Evolutionary conservation across 2,888 invertebrate genomes (phyloP).

Genomic region (Galerucella pusilla): DNA sequence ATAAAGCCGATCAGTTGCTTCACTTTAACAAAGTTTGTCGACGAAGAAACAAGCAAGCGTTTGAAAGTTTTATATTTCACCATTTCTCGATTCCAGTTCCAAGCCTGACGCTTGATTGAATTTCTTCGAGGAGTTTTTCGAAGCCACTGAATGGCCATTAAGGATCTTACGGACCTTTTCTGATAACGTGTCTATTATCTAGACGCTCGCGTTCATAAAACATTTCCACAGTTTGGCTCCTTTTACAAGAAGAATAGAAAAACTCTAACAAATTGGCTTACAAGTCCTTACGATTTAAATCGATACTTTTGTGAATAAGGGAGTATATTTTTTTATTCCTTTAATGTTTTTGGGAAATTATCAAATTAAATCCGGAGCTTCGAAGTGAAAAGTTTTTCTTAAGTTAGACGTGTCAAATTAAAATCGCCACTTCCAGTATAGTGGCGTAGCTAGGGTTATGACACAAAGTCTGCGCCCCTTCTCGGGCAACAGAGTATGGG

Average conservation of each 20-base stretch:
- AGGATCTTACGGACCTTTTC: neutral
- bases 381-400: too few species aligned
- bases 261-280: constrained; percentile 7
- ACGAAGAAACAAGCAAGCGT: neutral
- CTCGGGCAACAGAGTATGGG: too few species aligned
- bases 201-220: neutral
- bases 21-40: neutral
- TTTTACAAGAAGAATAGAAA: neutral
- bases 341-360: neutral
- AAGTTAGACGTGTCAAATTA: too few species aligned
- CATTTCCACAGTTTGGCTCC: constrained; percentile 1
- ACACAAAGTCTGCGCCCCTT: too few species aligned
- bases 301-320: neutral
- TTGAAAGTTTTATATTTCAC: constrained; percentile 3
- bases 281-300: neutral
- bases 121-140: constrained; percentile 9
- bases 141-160: constrained; percentile 13
- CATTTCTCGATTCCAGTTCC: neutral
- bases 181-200: constrained; percentile 22
- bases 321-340: neutral
- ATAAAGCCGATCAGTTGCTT: neutral
- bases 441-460: too few species aligned
- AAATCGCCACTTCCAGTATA: too few species aligned
- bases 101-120: constrained; percentile 7
- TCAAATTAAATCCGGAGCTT: neutral